These are phyloP conservation scores for Teinopalpus imperialis DNA, from an alignment of 2,888 invertebrate genomes.

Conservation along the genomic window DNA sequence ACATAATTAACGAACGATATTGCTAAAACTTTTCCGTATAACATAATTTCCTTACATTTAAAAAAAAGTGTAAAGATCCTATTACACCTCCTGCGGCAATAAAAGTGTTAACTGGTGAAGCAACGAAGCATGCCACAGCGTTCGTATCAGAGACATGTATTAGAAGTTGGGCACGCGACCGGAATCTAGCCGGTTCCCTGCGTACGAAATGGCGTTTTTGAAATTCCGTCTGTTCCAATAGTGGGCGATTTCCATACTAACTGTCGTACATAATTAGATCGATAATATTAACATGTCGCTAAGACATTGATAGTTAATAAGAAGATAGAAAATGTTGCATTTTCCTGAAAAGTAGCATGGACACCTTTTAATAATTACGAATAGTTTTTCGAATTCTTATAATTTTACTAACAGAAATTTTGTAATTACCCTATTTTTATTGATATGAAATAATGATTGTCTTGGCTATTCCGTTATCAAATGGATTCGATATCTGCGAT, in stretches of 20 bases:
- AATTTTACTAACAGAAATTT: no score
- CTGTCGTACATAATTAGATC: slow-evolving; percentile 25
- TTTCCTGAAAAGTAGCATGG: not conserved
- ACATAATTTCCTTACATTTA: no score
- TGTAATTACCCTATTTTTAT: no score
- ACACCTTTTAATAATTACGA: no score
- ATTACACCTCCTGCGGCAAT: no score
- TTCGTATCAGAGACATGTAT: slow-evolving; percentile 12
- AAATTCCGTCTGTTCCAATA: slow-evolving; percentile 19
- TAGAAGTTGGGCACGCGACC: slow-evolving; percentile 10
- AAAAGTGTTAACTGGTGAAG: slow-evolving; percentile 12
- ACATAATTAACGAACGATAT: no score
- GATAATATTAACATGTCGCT: slow-evolving; percentile 19
- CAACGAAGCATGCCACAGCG: not conserved
- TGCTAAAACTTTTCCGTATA: no score
- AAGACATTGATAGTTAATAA: slow-evolving; percentile 15
- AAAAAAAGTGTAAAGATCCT: no score
- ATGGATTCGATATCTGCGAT: no score
- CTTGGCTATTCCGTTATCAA: no score
- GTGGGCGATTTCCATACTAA: slow-evolving; percentile 23
- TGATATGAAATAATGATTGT: no score
- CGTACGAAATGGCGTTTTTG: slow-evolving; percentile 21
- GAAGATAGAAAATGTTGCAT: slow-evolving; percentile 8
- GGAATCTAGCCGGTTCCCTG: slow-evolving; percentile 3
- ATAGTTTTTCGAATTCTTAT: no score